phyloP scores from a whole-genome alignment of 1,140 invertebrate genomes.

The Drosophila arawakana region DNA sequence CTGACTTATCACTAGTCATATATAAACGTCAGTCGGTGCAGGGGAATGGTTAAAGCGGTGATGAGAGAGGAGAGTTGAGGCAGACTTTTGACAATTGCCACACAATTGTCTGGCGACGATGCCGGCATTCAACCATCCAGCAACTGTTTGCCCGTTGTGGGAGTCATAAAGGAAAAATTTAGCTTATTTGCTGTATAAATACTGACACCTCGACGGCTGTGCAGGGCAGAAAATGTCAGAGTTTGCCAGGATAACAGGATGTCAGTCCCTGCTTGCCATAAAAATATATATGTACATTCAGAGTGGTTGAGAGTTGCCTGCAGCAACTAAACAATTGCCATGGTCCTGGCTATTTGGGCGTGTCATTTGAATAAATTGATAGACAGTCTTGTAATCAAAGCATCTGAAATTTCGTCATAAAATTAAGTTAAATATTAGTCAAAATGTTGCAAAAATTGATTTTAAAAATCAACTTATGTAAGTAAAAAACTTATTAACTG shows the following conservation, averaged over 20 bases:
- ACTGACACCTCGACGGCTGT: conserved; percentile 68
- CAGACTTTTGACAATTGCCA: conserved; percentile 80
- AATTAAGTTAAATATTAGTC: conserved; percentile 38
- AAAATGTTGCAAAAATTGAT: conserved; percentile 37
- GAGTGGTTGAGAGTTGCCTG: conserved; percentile 33
- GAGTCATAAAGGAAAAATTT: conserved; percentile 79
- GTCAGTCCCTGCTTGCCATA: conserved; percentile 46
- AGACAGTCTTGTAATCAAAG: conserved; percentile 34
- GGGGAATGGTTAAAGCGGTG: not conserved
- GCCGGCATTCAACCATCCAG: conserved; percentile 49
- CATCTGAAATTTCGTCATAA: conserved; percentile 36
- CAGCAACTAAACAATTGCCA: conserved; percentile 55
- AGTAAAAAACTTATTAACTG: conserved; percentile 40
- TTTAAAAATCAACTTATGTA: conserved; percentile 38
- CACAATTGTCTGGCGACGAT: conserved; percentile 71
- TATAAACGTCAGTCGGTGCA: conserved; percentile 64
- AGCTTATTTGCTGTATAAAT: conserved; percentile 82
- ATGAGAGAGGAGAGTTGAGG: conserved; percentile 35
- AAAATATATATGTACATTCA: conserved; percentile 38
- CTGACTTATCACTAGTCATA: conserved; percentile 78
- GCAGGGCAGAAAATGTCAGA: conserved; percentile 16
- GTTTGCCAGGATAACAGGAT: conserved; percentile 20
- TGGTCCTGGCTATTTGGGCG: not conserved
- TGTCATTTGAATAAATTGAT: conserved; percentile 47
- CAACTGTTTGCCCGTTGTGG: conserved; percentile 52